phyloP scores from a whole-genome alignment of 2,113 vertebrate species.

The Nibea coibor region DNA sequence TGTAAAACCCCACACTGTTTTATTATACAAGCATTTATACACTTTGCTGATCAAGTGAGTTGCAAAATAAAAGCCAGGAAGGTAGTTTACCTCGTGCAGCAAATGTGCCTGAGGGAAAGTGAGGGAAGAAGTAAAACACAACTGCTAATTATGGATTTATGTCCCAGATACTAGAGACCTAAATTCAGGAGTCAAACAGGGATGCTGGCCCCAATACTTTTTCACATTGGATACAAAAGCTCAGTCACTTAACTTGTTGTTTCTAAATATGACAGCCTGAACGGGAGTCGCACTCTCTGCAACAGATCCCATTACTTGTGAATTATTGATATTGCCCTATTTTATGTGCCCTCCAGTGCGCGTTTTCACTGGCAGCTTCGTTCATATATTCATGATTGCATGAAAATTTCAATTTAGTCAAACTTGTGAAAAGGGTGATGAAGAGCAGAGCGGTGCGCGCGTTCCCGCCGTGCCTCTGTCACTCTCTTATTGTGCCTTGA shows the following conservation, averaged over 20 bases:
- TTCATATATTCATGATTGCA: constrained; percentile 65
- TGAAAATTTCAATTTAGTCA: constrained; percentile 59
- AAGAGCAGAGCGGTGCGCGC: neutral
- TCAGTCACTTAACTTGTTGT: constrained; percentile 33
- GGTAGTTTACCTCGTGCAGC: constrained; percentile 44
- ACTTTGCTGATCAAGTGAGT: constrained; percentile 35
- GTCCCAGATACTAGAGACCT: constrained; percentile 79
- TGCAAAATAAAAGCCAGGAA: neutral
- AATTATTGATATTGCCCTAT: constrained; percentile 73
- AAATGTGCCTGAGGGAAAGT: constrained; percentile 55
- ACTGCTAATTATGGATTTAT: constrained; percentile 70
- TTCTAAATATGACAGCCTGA: constrained; percentile 50
- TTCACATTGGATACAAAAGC: constrained; percentile 53
- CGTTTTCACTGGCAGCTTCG: constrained; percentile 40
- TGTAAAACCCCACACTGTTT: neutral
- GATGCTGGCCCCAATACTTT: constrained; percentile 55
- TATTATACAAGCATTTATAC: neutral
- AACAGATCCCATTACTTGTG: constrained; percentile 57
- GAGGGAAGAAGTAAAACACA: constrained; percentile 65
- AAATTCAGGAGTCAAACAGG: constrained; percentile 71
- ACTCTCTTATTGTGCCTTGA: constrained; percentile 7
- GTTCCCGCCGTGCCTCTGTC: neutral
- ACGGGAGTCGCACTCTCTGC: constrained; percentile 27
- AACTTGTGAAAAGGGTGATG: constrained; percentile 45
- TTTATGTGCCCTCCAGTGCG: constrained; percentile 56